Conservation (phyloP, 2,797 vertebrate species). For the Gobio occitaniae region DNA sequence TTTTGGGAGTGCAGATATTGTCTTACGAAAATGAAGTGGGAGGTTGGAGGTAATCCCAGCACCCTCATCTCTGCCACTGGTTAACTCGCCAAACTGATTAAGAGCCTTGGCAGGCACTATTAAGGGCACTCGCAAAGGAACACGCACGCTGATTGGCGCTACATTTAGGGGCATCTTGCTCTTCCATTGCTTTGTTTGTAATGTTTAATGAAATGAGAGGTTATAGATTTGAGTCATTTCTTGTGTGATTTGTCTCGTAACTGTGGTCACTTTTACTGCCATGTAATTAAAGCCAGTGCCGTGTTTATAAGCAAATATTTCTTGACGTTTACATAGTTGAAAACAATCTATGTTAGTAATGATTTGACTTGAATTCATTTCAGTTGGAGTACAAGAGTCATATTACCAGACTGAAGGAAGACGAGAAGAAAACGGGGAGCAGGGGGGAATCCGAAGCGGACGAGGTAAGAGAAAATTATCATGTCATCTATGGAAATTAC, state of each 20-base stretch:
- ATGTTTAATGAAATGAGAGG: not conserved
- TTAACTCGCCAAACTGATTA: slow-evolving; percentile 75
- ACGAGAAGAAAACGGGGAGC: slow-evolving; percentile 65
- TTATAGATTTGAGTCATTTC: not conserved
- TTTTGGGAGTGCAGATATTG: slow-evolving; percentile 60
- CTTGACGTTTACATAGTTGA: not conserved
- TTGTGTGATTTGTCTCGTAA: not conserved
- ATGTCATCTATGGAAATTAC: slow-evolving; percentile 48
- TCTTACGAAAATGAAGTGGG: slow-evolving; percentile 62
- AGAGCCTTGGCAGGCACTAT: slow-evolving; percentile 67
- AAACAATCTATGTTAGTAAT: not conserved
- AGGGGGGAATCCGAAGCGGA: slow-evolving; percentile 27
- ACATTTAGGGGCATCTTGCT: slow-evolving; percentile 53
- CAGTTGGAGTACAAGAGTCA: slow-evolving; percentile 74
- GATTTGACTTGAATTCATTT: slow-evolving; percentile 38
- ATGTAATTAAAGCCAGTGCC: not conserved
- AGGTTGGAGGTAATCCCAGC: slow-evolving; percentile 68
- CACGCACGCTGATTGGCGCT: slow-evolving; percentile 62
- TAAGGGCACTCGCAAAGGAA: slow-evolving; percentile 67
- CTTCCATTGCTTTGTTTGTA: slow-evolving; percentile 16
- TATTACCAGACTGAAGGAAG: slow-evolving; percentile 72
- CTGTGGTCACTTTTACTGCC: not conserved
- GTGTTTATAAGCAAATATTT: not conserved
- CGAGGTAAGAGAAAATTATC: slow-evolving; percentile 67
- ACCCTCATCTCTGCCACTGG: slow-evolving; percentile 64